Evolutionary conservation across 2,888 invertebrate species (phyloP), one percentile per base, ranked within the genome.

Genomic region (Linnaemya tessellans): DNA sequence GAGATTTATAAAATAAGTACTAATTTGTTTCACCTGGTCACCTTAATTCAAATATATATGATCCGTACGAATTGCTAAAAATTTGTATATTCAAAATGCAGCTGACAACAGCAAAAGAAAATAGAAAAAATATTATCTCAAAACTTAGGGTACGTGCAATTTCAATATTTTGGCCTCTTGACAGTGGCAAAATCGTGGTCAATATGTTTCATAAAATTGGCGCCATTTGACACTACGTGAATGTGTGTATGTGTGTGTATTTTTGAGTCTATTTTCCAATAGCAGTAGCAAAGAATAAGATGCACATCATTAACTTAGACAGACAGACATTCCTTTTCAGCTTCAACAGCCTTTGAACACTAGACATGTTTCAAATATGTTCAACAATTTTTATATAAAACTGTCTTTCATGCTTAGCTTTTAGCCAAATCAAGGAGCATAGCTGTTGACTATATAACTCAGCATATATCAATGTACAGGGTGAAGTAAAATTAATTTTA

Each of bases 161-260:
- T 71, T 75, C 60, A 68, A 82, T 71, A 82, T 85, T 85, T 82
- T 82, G 85, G 85, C 82, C 75, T 75, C 85, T 85, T 85, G 81
- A 85, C 85, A 85, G 85, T 79, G 73, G 79, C 81, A 75, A 75
- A 65, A 79, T 43, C 85, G 75, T 79, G 79, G 81, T 82, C 85
- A 85, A 85, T 82, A 85, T 85, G 85, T 79, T 85, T 73, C 46
- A 75, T 64, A 58, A 84, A 79, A 79, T 82, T 85, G 85, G 82
- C 85, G 85, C 79, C 81, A 82, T 75, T 79, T 60, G 8, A 22
- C 58, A 22, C 60, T 15, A n/a, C 5, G 5, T 30, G 5, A 3
- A 3, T 30, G 30, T 30, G 30, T 30, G 30, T 30, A 5, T 30
- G 5, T 38, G 38, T 38, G 9, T 38, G 10, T 9, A 11, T 41